Conservation (phyloP, 2,888 invertebrate species). For the Aphidoletes aphidimyza region DNA sequence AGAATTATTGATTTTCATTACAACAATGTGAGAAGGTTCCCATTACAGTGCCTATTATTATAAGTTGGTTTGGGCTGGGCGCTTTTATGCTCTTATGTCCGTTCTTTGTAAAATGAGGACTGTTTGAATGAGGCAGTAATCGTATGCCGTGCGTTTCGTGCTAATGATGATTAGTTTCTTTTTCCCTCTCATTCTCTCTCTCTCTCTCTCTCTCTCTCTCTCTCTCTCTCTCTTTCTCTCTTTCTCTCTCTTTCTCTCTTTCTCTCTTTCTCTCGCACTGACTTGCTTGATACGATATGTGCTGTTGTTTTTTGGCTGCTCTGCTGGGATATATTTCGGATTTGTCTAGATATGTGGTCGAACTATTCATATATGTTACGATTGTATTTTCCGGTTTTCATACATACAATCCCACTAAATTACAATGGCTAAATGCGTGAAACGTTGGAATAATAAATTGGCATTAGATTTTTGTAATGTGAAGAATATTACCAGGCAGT, state of each 20-base stretch:
- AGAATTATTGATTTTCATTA: conserved; percentile 52
- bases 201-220: neutral
- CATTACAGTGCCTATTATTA: conserved; percentile 21
- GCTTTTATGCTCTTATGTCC: neutral
- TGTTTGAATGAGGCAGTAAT: neutral
- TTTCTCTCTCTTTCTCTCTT: neutral
- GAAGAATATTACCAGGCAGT: conserved; percentile 4
- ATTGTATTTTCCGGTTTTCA: conserved; percentile 42
- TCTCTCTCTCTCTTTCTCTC: neutral
- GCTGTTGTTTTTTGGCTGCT: no score
- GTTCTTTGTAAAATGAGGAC: neutral
- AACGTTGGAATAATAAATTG: conserved; percentile 53
- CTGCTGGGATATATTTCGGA: neutral
- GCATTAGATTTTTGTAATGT: conserved; percentile 53
- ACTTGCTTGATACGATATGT: no score
- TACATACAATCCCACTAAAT: conserved; percentile 43
- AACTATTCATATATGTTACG: conserved; percentile 13
- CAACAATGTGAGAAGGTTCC: conserved; percentile 13
- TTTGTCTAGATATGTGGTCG: conserved; percentile 29
- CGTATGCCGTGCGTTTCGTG: conserved; percentile 42
- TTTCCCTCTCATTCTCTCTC: neutral
- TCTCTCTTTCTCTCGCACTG: neutral
- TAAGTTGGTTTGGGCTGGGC: neutral
- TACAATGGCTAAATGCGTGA: conserved; percentile 46
- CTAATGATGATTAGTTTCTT: conserved; percentile 53